phyloP scores from a whole-genome alignment of 1,140 invertebrate species.

The Rhopalosiphum maidis region DNA sequence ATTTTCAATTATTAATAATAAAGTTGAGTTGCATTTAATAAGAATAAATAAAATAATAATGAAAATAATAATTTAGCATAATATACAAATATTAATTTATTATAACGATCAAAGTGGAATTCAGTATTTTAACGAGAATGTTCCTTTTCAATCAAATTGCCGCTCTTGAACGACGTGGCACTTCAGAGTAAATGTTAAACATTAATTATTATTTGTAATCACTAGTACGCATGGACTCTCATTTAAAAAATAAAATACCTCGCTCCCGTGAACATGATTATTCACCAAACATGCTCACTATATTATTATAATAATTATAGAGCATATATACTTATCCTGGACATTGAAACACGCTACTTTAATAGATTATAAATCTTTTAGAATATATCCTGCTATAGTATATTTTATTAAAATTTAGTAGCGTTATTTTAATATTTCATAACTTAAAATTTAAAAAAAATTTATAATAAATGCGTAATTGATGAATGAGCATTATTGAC shows the following conservation, averaged over 20 bases:
- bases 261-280: background rate
- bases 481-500: background rate
- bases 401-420: background rate
- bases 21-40: no score
- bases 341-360: background rate
- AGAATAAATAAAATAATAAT: no score
- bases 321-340: no score
- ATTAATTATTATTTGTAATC: background rate
- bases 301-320: background rate
- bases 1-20: no score
- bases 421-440: background rate
- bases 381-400: background rate
- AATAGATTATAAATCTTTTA: background rate
- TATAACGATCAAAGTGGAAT: background rate
- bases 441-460: background rate
- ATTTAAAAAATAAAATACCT: background rate
- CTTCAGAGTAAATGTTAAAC: background rate
- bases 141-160: background rate
- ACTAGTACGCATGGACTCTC: background rate
- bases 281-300: background rate
- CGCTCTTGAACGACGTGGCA: background rate
- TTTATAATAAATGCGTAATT: background rate
- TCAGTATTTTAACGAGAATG: background rate
- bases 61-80: no score
- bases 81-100: background rate